Evolutionary conservation across 2,113 vertebrate species (phyloP).

Genomic region (Rhinolophus ferrumequinum): DNA sequence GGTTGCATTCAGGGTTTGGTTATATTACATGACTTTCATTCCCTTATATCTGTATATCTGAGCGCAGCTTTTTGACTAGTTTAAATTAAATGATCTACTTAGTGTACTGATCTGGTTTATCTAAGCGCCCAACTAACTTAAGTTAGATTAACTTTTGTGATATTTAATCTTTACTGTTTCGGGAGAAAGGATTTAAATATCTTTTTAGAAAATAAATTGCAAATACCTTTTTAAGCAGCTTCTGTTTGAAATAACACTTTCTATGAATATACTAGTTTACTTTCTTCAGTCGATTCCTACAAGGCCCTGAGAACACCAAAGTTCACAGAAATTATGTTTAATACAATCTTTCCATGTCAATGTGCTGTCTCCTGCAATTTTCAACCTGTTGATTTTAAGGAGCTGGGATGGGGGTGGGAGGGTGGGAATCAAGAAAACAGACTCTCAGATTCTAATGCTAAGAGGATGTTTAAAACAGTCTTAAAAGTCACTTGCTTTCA

Average conservation of each 20-base stretch:
- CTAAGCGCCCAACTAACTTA: neutral
- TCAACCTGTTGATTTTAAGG: neutral
- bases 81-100: neutral
- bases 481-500: neutral
- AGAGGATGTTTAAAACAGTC: neutral
- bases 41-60: neutral
- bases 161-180: neutral
- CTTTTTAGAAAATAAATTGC: constrained; percentile 26
- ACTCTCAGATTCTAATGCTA: neutral
- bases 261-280: neutral
- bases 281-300: neutral
- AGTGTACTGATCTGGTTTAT: neutral
- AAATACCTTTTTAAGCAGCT: constrained; percentile 2
- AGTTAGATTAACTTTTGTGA: neutral
- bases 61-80: neutral
- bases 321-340: neutral
- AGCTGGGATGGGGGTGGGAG: too few relatives aligned
- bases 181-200: neutral
- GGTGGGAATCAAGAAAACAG: neutral
- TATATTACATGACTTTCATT: neutral
- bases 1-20: neutral
- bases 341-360: neutral
- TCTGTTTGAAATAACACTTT: constrained; percentile 10
- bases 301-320: neutral
- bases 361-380: neutral